These are phyloP conservation scores for Teinopalpus imperialis DNA, from an alignment of 2,888 invertebrate species.

Conservation along the genomic window DNA sequence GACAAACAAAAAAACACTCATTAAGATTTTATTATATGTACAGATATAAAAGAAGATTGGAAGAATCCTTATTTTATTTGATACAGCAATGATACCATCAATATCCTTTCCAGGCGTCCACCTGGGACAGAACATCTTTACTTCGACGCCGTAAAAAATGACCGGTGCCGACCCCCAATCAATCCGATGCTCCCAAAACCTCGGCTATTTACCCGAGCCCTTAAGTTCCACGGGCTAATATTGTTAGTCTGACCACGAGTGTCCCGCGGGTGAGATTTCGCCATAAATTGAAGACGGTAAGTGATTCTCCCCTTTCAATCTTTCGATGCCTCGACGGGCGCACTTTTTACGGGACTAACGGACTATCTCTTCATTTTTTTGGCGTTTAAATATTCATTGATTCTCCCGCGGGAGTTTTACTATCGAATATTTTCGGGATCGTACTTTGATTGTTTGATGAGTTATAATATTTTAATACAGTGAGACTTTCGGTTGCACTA, in stretches of 20 bases:
- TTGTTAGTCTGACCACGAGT: constrained; percentile 76
- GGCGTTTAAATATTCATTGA: constrained; percentile 55
- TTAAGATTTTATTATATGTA: too few relatives aligned
- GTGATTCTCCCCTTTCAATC: constrained; percentile 80
- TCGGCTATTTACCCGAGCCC: constrained; percentile 43
- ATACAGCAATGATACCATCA: not conserved
- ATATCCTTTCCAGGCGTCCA: not conserved
- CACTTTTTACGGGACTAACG: constrained; percentile 44
- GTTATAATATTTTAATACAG: too few relatives aligned
- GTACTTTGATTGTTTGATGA: too few relatives aligned
- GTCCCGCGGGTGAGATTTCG: constrained; percentile 74
- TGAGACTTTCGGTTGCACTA: too few relatives aligned
- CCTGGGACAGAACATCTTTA: constrained; percentile 12
- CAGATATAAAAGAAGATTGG: too few relatives aligned
- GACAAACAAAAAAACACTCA: too few relatives aligned
- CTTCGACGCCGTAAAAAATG: constrained; percentile 33
- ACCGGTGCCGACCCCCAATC: constrained; percentile 38
- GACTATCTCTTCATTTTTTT: constrained; percentile 36
- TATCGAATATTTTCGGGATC: constrained; percentile 26
- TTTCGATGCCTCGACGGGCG: constrained; percentile 66
- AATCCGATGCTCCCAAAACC: constrained; percentile 38
- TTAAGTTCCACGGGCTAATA: constrained; percentile 73
- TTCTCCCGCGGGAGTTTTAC: constrained; percentile 22
- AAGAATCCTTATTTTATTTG: too few relatives aligned
- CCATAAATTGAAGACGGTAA: constrained; percentile 76